Evolutionary conservation across 2,888 invertebrate genomes (phyloP).

Genomic region (Dusona sp.): DNA sequence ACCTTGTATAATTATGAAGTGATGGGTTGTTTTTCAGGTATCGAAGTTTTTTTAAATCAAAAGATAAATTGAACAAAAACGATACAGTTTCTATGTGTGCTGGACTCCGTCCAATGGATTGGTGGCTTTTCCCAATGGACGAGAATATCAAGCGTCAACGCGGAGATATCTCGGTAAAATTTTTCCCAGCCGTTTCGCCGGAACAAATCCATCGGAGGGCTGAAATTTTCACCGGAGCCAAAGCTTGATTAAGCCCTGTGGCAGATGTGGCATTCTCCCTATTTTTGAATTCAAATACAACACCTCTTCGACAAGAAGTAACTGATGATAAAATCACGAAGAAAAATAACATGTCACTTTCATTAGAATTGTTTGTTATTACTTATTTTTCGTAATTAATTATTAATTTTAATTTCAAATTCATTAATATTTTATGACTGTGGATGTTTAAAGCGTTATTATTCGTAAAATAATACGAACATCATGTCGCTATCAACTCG

Average conservation of each 20-base stretch:
- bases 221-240: conserved; percentile 28
- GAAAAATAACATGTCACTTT: neutral
- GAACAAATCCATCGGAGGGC: conserved; percentile 18
- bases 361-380: neutral
- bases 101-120: conserved; percentile 31
- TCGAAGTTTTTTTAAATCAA: neutral
- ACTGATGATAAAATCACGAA: neutral
- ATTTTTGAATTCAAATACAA: conserved; percentile 1
- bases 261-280: conserved; percentile 19
- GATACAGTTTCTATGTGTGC: neutral
- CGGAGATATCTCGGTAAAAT: neutral
- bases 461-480: neutral
- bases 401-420: neutral
- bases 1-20: neutral
- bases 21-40: neutral
- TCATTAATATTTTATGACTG: neutral
- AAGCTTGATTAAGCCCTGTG: conserved; percentile 40
- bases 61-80: conserved; percentile 25
- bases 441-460: neutral
- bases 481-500: neutral
- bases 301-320: conserved; percentile 2
- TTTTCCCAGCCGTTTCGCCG: conserved; percentile 31
- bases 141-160: conserved; percentile 26
- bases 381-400: neutral
- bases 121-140: conserved; percentile 10